Base-by-base conservation (phyloP, 2,888 invertebrate species). In the Osmoderma eremita region DNA sequence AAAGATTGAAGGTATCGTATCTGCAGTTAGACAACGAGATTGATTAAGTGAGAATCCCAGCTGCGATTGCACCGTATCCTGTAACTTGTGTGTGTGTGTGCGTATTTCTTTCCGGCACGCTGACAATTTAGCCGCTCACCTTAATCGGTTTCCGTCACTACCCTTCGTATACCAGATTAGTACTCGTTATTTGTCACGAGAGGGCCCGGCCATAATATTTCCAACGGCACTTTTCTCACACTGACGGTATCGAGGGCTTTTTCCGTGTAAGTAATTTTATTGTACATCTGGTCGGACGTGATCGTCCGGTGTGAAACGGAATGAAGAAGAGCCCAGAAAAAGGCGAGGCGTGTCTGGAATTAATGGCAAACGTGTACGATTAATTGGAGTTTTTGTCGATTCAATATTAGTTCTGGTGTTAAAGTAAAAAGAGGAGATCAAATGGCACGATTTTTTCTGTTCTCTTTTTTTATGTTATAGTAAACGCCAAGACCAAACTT, bases 1-100 rank as follows among this genome's bases (percentile, higher is more conserved):
- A 72, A 72, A 73, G 75, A 75, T 73, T 74, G 72, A 74, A 70
- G 65, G 69, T 70, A 65, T 70, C 68, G 58, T 58, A 69, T 66
- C 67, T 66, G 69, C 62, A 63, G 56, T 62, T 61, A 70, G 74
- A 74, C 73, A 72, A 68, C 64, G 61, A 72, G 73, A 75, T 74
- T 75, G 72, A 75, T 75, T 73, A 72, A 73, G 63, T 67, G 65
- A 67, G 67, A 68, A 68, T 63, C 51, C 54, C 61, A 53, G 61
- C 61, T 62, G 65, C 65, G 68, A 68, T 65, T 68, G 63, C 56
- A 65, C 41, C 41, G 48, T 18, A 24, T 63, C 49, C 64, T 58
- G 54, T 56, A 58, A 38, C 20, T 49, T 61, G 36, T 49, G 24
- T 30, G 62, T 66, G 58, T 54, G 63, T 50, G 48, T 66, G 50